Conservation (phyloP, 2,113 vertebrate species). For the Butorides virescens region DNA sequence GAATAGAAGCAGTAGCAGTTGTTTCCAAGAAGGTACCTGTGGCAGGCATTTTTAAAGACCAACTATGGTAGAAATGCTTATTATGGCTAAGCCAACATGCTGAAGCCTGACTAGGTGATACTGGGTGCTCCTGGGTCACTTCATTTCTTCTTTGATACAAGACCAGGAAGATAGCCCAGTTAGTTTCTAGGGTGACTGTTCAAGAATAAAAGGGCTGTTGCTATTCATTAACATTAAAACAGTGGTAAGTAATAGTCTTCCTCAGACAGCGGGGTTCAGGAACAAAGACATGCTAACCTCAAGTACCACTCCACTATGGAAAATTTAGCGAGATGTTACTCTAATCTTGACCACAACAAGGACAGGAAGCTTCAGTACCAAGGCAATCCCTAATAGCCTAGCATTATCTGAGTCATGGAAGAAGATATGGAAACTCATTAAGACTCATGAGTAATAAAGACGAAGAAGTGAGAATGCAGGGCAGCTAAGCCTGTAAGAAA, state of each 20-base stretch:
- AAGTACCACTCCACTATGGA: neutral
- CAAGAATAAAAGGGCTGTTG: neutral
- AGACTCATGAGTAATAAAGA: neutral
- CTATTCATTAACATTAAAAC: neutral
- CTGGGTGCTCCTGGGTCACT: neutral
- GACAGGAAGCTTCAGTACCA: neutral
- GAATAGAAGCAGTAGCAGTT: neutral
- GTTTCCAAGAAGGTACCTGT: neutral
- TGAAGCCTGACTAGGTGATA: neutral
- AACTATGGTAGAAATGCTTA: neutral
- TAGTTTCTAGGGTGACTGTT: neutral
- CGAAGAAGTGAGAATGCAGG: neutral
- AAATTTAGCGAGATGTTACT: neutral
- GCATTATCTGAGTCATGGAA: neutral
- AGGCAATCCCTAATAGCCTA: neutral
- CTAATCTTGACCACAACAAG: neutral
- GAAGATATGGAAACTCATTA: neutral
- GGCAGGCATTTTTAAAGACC: neutral
- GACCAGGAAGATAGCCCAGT: neutral
- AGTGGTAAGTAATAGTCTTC: neutral
- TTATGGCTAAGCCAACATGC: neutral
- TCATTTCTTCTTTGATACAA: neutral
- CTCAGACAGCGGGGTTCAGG: neutral
- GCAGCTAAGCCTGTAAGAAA: neutral
- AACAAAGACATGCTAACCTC: neutral